phyloP scores from a whole-genome alignment of 2,113 vertebrate species.

The Panthera leo region DNA sequence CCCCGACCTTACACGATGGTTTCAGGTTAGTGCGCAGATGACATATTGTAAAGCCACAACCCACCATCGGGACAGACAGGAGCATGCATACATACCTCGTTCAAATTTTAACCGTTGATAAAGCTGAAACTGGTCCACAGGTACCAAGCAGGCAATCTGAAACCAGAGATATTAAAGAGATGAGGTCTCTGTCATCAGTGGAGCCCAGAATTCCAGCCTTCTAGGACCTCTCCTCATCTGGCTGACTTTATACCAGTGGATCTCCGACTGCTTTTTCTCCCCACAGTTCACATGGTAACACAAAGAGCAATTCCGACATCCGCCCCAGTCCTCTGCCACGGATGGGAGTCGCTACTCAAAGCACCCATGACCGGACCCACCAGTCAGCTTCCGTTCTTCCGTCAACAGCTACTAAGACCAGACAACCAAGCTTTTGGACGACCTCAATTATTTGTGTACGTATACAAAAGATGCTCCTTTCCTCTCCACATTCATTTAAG shows the following conservation, averaged over 20 bases:
- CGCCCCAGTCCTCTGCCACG: neutral
- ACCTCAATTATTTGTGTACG: neutral
- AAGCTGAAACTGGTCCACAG: conserved; percentile 90
- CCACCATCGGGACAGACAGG: neutral
- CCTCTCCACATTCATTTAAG: neutral
- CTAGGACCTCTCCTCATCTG: neutral
- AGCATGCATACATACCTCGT: conserved; percentile 89
- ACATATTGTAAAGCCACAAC: neutral
- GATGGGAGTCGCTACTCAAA: neutral
- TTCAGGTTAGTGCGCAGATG: neutral
- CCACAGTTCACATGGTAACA: neutral
- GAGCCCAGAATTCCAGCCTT: neutral
- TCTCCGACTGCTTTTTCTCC: neutral
- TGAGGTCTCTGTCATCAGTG: neutral
- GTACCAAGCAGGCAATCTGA: conserved; percentile 92
- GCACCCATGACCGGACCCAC: neutral
- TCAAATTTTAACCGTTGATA: conserved; percentile 95
- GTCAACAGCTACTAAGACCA: neutral
- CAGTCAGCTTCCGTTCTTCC: neutral
- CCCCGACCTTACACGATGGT: neutral
- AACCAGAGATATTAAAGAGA: conserved; percentile 79
- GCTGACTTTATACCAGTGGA: neutral
- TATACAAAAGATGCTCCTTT: neutral
- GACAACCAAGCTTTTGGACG: neutral
- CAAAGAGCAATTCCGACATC: neutral